phyloP scores from a whole-genome alignment of 2,888 invertebrate species.

The Tupiocoris notatus region DNA sequence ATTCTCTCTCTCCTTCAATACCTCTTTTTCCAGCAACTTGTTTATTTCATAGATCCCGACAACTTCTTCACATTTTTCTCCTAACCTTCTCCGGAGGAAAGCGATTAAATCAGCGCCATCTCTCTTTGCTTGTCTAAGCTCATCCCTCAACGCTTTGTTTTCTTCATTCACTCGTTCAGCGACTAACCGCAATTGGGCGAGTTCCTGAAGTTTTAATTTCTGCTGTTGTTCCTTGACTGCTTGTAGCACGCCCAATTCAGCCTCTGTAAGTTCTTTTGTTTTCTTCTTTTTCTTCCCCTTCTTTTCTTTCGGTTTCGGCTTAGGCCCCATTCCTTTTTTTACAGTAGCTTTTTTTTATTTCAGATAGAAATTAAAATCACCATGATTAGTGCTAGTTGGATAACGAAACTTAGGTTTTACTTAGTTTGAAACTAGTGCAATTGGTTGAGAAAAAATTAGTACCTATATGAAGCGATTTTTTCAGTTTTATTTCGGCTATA shows the following conservation, averaged over 20 bases:
- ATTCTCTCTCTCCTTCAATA: background rate
- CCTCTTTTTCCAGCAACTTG: background rate
- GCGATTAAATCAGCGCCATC: slow-evolving; percentile 3
- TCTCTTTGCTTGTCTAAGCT: slow-evolving; percentile 10
- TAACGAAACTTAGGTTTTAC: too few relatives aligned
- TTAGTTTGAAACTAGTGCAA: too few relatives aligned
- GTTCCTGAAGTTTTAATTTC: background rate
- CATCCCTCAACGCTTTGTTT: slow-evolving; percentile 11
- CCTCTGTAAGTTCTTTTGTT: background rate
- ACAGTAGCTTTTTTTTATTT: too few relatives aligned
- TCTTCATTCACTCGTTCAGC: background rate
- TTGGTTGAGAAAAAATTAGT: too few relatives aligned
- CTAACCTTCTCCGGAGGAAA: background rate
- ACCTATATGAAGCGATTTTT: too few relatives aligned
- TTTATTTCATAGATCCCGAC: slow-evolving; percentile 7
- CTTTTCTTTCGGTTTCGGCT: background rate
- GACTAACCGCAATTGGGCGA: background rate
- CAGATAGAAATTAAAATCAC: too few relatives aligned
- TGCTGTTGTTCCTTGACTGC: background rate
- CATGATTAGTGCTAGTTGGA: too few relatives aligned
- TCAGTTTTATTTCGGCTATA: too few relatives aligned
- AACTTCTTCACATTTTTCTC: slow-evolving; percentile 18
- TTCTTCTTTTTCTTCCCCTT: background rate
- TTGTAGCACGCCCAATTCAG: background rate
- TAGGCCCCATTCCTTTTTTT: background rate